phyloP scores from a whole-genome alignment of 2,797 vertebrate species.

The Onychomys torridus region DNA sequence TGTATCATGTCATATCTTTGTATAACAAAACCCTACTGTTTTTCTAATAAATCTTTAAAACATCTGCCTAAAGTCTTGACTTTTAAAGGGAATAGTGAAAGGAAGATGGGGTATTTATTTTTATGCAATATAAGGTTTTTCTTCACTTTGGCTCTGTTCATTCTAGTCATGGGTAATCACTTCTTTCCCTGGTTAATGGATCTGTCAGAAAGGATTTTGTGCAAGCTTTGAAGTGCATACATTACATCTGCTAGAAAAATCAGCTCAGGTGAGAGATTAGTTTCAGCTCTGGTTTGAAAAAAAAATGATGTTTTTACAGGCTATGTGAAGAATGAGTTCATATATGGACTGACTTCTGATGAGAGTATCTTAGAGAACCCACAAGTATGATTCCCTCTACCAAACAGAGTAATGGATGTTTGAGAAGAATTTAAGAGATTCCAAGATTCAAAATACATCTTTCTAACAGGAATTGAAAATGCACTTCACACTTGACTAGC shows the following conservation, averaged over 20 bases:
- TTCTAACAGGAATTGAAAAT: not conserved
- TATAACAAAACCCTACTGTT: slow-evolving; percentile 36
- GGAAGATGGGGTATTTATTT: not conserved
- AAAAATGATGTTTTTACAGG: slow-evolving; percentile 23
- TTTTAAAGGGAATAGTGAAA: slow-evolving; percentile 26
- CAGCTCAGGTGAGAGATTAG: not conserved
- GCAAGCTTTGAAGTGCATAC: not conserved
- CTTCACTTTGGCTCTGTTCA: not conserved
- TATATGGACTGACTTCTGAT: not conserved
- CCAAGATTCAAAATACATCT: not conserved
- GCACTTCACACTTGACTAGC: not conserved
- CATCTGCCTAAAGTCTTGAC: not conserved
- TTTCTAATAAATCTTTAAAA: slow-evolving; percentile 53
- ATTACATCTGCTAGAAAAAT: slow-evolving; percentile 5
- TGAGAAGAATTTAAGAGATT: not conserved
- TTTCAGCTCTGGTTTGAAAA: slow-evolving; percentile 33
- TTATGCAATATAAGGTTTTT: slow-evolving; percentile 36
- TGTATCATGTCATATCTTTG: not conserved
- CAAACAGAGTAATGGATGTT: not conserved
- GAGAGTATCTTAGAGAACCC: not conserved
- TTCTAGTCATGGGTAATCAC: slow-evolving; percentile 3
- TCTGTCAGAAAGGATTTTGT: slow-evolving; percentile 50
- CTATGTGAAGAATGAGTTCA: not conserved
- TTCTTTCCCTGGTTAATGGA: slow-evolving; percentile 34
- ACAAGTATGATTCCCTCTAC: not conserved